Conservation (phyloP, 2,888 invertebrate species). For the Megastigmus dorsalis region DNA sequence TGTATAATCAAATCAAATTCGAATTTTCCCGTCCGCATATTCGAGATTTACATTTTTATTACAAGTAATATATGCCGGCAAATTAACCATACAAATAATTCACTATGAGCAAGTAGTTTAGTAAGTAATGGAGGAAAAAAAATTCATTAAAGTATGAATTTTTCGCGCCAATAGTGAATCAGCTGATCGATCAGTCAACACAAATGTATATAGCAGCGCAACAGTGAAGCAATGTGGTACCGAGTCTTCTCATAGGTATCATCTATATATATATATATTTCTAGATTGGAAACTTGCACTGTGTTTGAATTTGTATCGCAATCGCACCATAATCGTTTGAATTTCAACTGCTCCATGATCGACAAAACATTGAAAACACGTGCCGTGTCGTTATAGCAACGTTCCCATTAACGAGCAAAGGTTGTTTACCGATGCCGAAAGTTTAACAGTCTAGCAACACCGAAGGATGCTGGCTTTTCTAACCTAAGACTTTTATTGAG, state of each 20-base stretch:
- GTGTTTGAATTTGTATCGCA: not conserved
- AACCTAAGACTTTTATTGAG: constrained; percentile 26
- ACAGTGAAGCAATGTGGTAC: no score
- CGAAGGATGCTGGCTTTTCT: constrained; percentile 7
- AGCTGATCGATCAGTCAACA: constrained; percentile 28
- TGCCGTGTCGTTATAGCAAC: constrained; percentile 41
- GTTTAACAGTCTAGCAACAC: not conserved
- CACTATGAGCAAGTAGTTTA: no score
- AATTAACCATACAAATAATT: no score
- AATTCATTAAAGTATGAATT: not conserved
- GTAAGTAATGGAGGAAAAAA: not conserved
- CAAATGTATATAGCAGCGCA: no score
- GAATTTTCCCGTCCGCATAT: no score
- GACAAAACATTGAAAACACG: constrained; percentile 27
- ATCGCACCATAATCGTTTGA: no score
- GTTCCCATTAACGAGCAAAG: not conserved
- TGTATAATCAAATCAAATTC: no score
- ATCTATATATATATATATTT: no score
- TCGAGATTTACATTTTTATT: no score
- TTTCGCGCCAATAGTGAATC: constrained; percentile 13
- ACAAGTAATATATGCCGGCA: no score
- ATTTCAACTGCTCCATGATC: not conserved
- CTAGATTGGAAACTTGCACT: not conserved
- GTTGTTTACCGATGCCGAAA: not conserved
- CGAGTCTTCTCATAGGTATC: no score